Evolutionary conservation across 1,140 invertebrate genomes (phyloP), one percentile per base, ranked within the genome.

Genomic region (Leptopilina clavipes): DNA sequence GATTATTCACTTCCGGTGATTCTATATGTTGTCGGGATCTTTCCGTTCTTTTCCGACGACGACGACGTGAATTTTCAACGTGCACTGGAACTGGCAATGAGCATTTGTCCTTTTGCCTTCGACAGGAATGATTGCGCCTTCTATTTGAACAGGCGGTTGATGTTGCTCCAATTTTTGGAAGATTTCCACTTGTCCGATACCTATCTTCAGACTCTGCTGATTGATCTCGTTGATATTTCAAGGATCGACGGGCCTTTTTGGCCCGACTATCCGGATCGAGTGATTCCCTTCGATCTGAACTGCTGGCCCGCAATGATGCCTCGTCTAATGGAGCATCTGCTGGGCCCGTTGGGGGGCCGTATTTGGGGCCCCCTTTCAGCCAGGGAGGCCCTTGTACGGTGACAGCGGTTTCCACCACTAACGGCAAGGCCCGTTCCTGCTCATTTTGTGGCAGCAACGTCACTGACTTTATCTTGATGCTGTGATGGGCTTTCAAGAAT

Each of bases 391-490:
- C 76, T 82, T 80, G 78, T 76, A 78, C 80, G 76, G 83, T 78
- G 77, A 78, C 73, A 83, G 79, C 82, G 79, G 80, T 79, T 80
- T 85, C 84, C 81, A 80, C 78, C 82, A 86, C 86, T 87, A 87
- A 85, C 86, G 84, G 75, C 84, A 80, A 77, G 76, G 79, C 83
- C 81, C 82, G 85, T 79, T 86, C 85, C 83, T 76, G 82, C 85
- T 83, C 86, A 87, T 87, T 85, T 80, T 83, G 80, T 54, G 52
- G 59, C 75, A 79, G 79, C 79, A 80, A 81, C 79, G 56, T 75
- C 81, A 77, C 82, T 82, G 82, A 83, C 85, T 81, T 87, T 87
- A 87, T 87, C 86, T 87, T 87, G 86, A 87, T 86, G 86, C 83
- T 86, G 83, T 81, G n/a, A n/a, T n/a, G 82, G 78, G 76, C 44